A percentile compares a stretch with the other conserved stretches of the same genome.
Conservation (phyloP, 2,888 invertebrate species). For the Bimastos eiseni region DNA sequence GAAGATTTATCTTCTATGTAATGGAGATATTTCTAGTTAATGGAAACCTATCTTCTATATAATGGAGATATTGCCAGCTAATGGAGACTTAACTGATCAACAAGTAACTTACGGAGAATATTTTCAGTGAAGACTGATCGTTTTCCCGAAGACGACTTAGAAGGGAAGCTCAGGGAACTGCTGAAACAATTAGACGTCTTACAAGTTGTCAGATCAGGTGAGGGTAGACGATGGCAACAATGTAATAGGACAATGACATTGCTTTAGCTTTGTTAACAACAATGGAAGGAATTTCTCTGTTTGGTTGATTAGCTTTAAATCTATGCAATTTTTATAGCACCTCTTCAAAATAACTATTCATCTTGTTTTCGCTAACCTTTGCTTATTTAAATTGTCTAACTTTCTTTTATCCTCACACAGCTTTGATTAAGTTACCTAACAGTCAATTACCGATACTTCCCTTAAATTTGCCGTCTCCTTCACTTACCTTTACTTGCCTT, state of each 20-base stretch:
- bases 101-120: not conserved
- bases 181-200: slow-evolving; percentile 13
- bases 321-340: too few species aligned
- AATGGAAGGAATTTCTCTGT: too few species aligned
- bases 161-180: not conserved
- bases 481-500: too few species aligned
- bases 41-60: not conserved
- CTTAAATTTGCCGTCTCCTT: too few species aligned
- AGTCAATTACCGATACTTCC: too few species aligned
- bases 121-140: not conserved
- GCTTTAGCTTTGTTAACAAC: too few species aligned
- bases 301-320: too few species aligned
- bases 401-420: not conserved
- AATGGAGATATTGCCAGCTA: not conserved
- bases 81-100: not conserved
- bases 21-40: too few species aligned
- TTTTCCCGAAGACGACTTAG: not conserved
- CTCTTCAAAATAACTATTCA: too few species aligned
- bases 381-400: not conserved
- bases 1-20: not conserved
- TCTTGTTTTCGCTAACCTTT: not conserved
- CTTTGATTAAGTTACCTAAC: too few species aligned
- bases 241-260: too few species aligned
- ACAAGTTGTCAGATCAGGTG: not conserved
- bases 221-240: too few species aligned